phyloP scores from a whole-genome alignment of 2,888 invertebrate genomes.

The Celastrina argiolus region DNA sequence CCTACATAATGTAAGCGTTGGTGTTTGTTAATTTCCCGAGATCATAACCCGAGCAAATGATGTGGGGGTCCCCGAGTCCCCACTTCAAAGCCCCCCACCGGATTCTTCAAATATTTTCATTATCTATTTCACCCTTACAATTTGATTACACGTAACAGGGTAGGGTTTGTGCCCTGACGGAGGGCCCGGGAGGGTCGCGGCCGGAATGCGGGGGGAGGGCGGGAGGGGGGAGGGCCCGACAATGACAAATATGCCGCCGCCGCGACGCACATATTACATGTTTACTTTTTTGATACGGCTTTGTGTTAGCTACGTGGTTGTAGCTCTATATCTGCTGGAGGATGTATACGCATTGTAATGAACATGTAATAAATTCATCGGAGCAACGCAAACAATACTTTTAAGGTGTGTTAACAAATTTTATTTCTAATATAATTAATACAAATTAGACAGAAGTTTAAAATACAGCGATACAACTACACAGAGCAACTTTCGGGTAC shows the following conservation, averaged over 20 bases:
- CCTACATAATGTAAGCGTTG: not conserved
- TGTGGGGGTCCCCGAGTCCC: conserved; percentile 25
- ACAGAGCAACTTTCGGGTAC: no score
- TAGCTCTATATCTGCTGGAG: no score
- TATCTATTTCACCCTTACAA: conserved; percentile 38
- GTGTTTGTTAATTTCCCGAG: conserved; percentile 20
- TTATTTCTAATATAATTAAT: no score
- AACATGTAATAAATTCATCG: no score
- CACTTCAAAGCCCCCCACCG: conserved; percentile 31
- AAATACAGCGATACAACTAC: no score
- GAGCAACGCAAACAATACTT: not conserved
- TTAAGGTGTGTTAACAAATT: no score
- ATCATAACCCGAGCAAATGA: conserved; percentile 27
- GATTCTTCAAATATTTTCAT: conserved; percentile 37
- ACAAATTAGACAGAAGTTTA: no score
- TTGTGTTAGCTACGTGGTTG: not conserved
- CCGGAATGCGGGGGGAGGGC: not conserved
- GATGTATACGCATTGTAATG: no score
- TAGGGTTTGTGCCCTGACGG: not conserved
- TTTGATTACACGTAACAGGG: conserved; percentile 37
- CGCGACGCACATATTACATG: conserved; percentile 3
- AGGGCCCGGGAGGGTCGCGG: conserved; percentile 24
- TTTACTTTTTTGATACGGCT: not conserved
- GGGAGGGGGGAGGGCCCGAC: not conserved
- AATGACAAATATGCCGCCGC: conserved; percentile 9